These are phyloP conservation scores for Acronicta alni DNA, from an alignment of 2,888 invertebrate species.

Conservation along the genomic window DNA sequence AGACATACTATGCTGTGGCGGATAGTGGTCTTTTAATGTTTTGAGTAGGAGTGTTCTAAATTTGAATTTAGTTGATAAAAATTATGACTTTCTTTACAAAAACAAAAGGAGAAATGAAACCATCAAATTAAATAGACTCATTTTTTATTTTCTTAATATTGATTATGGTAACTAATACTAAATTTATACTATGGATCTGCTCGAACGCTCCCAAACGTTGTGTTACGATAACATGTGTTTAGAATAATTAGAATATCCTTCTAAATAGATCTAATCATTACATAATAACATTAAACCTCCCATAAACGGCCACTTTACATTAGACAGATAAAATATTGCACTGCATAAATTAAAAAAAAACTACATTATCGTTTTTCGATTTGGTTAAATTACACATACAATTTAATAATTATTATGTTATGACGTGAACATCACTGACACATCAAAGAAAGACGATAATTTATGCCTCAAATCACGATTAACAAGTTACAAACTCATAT, in stretches of 20 bases:
- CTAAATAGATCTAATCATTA: conserved; percentile 29
- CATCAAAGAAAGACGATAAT: conserved; percentile 14
- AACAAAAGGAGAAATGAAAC: conserved; percentile 48
- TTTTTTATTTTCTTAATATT: conserved; percentile 73
- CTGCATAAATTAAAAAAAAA: not conserved
- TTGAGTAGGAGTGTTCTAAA: no score
- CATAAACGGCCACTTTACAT: conserved; percentile 40
- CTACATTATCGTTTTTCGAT: not conserved
- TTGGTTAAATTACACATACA: not conserved
- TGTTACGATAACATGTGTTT: conserved; percentile 53
- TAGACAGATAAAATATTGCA: conserved; percentile 9
- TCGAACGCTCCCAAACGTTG: conserved; percentile 23
- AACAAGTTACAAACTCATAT: not conserved
- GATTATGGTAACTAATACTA: conserved; percentile 75
- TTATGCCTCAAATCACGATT: conserved; percentile 9
- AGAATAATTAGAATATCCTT: conserved; percentile 33
- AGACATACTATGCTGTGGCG: no score
- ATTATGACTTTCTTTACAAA: no score
- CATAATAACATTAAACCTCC: conserved; percentile 30
- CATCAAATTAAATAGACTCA: conserved; percentile 56
- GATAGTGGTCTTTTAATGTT: no score
- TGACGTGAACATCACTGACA: not conserved
- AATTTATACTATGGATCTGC: conserved; percentile 63
- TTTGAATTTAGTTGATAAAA: no score
- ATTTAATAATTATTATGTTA: not conserved